These are phyloP conservation scores for Cydia splendana DNA, from an alignment of 1,140 invertebrate genomes.

Conservation along the genomic window DNA sequence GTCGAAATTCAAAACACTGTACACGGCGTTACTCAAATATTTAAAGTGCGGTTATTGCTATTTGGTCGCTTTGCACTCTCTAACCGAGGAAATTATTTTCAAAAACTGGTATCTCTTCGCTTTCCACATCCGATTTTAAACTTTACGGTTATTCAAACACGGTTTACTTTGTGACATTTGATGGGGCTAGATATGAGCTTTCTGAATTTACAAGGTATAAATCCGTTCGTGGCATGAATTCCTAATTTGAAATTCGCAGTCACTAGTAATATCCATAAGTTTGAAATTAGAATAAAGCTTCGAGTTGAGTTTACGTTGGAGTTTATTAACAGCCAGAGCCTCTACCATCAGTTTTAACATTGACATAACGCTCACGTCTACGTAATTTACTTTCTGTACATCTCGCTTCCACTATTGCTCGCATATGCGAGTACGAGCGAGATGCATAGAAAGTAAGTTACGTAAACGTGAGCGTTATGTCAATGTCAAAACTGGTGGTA, in stretches of 20 bases:
- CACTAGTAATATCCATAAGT: constrained; percentile 10
- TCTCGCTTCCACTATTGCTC: too few species aligned
- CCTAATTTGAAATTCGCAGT: constrained; percentile 13
- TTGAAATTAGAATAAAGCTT: constrained; percentile 9
- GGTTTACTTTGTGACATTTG: neutral
- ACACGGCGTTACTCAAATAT: constrained; percentile 13
- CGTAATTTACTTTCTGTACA: too few species aligned
- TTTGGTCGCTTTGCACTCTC: constrained; percentile 20
- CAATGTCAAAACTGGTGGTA: too few species aligned
- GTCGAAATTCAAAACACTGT: constrained; percentile 4
- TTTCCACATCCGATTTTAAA: neutral
- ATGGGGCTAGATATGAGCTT: neutral
- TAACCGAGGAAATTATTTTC: neutral
- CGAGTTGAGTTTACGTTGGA: neutral
- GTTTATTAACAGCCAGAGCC: constrained; percentile 6
- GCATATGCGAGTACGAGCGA: too few species aligned
- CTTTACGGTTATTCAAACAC: neutral
- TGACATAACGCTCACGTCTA: too few species aligned
- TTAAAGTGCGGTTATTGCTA: constrained; percentile 27
- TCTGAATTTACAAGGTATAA: neutral
- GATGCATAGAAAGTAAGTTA: too few species aligned
- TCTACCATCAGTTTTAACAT: too few species aligned
- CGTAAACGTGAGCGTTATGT: too few species aligned
- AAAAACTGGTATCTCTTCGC: neutral
- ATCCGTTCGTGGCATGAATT: constrained; percentile 14